Conservation (phyloP, 2,113 vertebrate species). For the Scolopax mira region DNA sequence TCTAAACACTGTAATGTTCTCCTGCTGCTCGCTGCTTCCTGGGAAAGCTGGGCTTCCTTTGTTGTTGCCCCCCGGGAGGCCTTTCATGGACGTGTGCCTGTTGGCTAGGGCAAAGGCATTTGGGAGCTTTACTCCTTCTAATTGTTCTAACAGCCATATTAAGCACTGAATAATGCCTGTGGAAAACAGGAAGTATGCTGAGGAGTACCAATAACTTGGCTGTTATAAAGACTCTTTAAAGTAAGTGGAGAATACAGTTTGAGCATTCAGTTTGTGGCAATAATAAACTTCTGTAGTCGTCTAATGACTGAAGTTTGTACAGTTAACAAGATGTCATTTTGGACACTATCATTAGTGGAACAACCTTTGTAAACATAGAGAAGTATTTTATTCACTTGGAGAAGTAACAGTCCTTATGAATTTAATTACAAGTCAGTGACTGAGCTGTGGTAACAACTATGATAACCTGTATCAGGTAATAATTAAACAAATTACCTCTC, state of each 20-base stretch:
- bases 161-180: background rate
- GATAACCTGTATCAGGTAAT: background rate
- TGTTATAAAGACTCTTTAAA: background rate
- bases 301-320: background rate
- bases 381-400: background rate
- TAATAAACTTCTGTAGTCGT: background rate
- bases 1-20: background rate
- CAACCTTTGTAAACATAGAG: background rate
- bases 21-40: background rate
- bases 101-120: background rate
- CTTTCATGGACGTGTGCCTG: background rate
- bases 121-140: background rate
- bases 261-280: background rate
- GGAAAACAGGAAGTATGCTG: background rate
- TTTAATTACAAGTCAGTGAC: background rate
- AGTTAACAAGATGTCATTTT: background rate
- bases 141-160: background rate
- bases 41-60: background rate
- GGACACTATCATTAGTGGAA: background rate
- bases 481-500: background rate
- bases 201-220: background rate
- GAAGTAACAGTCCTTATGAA: background rate
- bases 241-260: background rate
- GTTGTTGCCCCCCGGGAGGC: background rate
- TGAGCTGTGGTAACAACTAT: background rate